These are phyloP conservation scores for Pachypanchax playfairii DNA, from an alignment of 2,113 vertebrate genomes.

Conservation along the genomic window DNA sequence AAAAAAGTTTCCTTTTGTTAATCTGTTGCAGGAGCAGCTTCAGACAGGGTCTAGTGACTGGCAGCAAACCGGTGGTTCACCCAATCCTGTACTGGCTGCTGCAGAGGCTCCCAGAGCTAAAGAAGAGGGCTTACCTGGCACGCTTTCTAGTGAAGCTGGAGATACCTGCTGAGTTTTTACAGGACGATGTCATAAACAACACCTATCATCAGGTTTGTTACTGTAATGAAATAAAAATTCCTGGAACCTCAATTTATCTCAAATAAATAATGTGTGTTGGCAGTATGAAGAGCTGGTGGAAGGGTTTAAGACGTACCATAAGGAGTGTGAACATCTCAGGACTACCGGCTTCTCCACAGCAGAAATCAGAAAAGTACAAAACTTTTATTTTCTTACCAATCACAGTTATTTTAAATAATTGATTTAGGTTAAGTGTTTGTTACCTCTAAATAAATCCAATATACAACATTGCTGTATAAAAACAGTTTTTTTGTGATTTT, in stretches of 20 bases:
- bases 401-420: background rate
- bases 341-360: constrained; percentile 92
- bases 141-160: constrained; percentile 92
- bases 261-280: constrained; percentile 25
- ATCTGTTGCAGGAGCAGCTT: constrained; percentile 85
- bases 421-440: too few relatives aligned
- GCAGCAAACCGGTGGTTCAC: constrained; percentile 92
- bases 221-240: background rate
- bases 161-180: constrained; percentile 92
- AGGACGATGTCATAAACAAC: constrained; percentile 90
- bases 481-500: too few relatives aligned
- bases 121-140: constrained; percentile 94
- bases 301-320: constrained; percentile 93
- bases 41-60: constrained; percentile 90
- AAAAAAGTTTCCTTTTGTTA: background rate
- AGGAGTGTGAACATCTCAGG: constrained; percentile 94
- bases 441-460: too few relatives aligned
- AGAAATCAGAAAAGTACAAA: constrained; percentile 93
- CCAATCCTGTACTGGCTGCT: constrained; percentile 94
- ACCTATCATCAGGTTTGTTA: constrained; percentile 88
- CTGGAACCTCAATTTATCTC: background rate
- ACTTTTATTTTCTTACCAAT: background rate
- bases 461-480: too few relatives aligned
- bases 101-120: constrained; percentile 88
- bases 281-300: constrained; percentile 98